phyloP scores from a whole-genome alignment of 2,888 invertebrate genomes.

The Priocnemis perturbator region DNA sequence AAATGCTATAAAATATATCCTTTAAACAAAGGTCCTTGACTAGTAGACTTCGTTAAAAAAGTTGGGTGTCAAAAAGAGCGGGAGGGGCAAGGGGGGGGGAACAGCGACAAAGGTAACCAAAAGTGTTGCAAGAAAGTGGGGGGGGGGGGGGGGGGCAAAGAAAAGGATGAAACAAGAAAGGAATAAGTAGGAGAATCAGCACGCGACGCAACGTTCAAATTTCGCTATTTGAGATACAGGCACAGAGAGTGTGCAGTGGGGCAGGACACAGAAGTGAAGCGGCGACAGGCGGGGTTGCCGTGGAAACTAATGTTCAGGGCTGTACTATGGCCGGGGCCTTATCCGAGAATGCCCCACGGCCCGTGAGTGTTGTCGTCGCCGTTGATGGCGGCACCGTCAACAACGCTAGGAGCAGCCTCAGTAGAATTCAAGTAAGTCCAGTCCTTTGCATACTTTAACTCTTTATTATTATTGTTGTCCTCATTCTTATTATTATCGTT shows the following conservation, averaged over 20 bases:
- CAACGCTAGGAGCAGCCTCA: conserved; percentile 31
- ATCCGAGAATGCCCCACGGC: conserved; percentile 73
- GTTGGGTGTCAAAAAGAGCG: conserved; percentile 21
- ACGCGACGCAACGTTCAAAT: not conserved
- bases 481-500: too few species aligned
- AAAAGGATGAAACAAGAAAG: conserved; percentile 18
- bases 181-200: conserved; percentile 1
- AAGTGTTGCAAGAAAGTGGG: conserved; percentile 13
- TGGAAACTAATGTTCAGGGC: conserved; percentile 66
- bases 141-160: too few species aligned
- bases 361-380: conserved; percentile 71
- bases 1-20: not conserved
- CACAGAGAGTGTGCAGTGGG: not conserved
- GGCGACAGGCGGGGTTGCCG: conserved; percentile 32
- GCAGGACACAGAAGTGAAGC: conserved; percentile 16
- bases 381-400: conserved; percentile 61
- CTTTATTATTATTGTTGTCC: too few species aligned
- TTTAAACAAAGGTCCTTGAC: not conserved
- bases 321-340: conserved; percentile 73
- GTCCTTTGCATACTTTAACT: too few species aligned
- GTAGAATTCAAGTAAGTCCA: conserved; percentile 42
- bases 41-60: conserved; percentile 8
- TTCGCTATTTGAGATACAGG: not conserved
- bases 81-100: too few species aligned
- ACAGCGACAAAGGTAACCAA: not conserved